These are phyloP conservation scores for Alauda arvensis DNA, from an alignment of 2,797 vertebrate species.

Conservation along the genomic window DNA sequence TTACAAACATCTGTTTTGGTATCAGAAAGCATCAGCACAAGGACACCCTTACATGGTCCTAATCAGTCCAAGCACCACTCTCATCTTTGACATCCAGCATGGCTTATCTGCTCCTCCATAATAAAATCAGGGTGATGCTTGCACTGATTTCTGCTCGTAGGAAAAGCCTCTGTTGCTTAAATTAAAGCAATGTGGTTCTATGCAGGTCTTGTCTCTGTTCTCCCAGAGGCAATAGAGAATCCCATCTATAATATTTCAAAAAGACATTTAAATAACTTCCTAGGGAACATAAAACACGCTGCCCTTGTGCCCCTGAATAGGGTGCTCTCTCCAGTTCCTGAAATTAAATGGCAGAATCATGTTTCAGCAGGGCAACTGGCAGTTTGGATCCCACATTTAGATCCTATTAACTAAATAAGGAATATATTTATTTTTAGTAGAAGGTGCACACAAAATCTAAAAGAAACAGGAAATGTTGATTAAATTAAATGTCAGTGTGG, in stretches of 20 bases:
- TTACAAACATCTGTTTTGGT: neutral
- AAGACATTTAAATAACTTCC: constrained; percentile 8
- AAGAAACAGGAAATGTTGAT: constrained; percentile 37
- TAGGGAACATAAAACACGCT: neutral
- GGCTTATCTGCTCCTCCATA: constrained; percentile 14
- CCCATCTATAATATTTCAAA: constrained; percentile 15
- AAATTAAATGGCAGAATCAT: neutral
- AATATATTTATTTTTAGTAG: constrained; percentile 23
- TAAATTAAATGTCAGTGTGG: constrained; percentile 20
- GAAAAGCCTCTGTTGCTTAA: constrained; percentile 22
- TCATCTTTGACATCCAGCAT: neutral
- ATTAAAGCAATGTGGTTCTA: constrained; percentile 10
- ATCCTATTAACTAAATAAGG: constrained; percentile 1
- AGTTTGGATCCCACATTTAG: neutral
- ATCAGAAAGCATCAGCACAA: constrained; percentile 21
- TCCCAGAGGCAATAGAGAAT: neutral
- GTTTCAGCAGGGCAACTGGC: neutral
- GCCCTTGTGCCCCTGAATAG: neutral
- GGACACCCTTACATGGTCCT: neutral
- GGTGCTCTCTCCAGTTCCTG: neutral
- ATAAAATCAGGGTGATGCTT: constrained; percentile 36
- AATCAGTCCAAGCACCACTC: neutral
- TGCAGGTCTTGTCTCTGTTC: neutral
- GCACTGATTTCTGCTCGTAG: neutral
- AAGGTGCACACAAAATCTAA: constrained; percentile 17